Evolutionary conservation across 2,113 vertebrate species (phyloP).

Genomic region (Hucho hucho): DNA sequence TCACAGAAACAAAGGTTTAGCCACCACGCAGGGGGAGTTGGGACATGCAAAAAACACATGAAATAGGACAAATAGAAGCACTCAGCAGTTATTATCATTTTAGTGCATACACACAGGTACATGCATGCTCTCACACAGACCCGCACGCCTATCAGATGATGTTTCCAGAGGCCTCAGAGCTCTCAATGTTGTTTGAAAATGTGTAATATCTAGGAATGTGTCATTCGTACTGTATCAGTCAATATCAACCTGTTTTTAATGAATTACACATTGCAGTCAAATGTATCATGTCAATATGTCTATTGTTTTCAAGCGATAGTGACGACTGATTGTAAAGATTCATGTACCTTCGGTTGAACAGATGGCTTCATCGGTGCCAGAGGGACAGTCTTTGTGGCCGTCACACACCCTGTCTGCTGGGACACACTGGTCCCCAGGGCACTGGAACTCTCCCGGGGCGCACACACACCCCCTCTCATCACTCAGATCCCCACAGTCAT

Average conservation of each 20-base stretch:
- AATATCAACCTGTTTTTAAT: background rate
- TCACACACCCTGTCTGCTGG: conserved; percentile 74
- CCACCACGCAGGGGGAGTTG: background rate
- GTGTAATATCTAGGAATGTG: too few relatives aligned
- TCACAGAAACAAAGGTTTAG: conserved; percentile 15
- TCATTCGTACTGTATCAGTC: background rate
- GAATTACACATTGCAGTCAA: too few relatives aligned
- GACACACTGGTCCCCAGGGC: conserved; percentile 74
- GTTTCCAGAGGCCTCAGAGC: too few relatives aligned
- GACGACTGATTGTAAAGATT: background rate
- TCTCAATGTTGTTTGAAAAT: too few relatives aligned
- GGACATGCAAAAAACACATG: background rate
- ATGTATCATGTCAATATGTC: too few relatives aligned
- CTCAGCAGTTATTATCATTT: background rate
- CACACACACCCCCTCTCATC: conserved; percentile 83
- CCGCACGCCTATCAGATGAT: too few relatives aligned
- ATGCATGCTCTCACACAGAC: background rate
- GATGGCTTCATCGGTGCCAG: conserved; percentile 78
- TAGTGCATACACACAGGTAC: background rate
- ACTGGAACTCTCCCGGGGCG: conserved; percentile 74
- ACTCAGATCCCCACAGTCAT: conserved; percentile 85
- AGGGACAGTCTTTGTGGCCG: conserved; percentile 74
- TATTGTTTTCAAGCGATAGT: too few relatives aligned
- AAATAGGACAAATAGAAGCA: background rate
- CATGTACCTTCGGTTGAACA: conserved; percentile 77